These are phyloP conservation scores for Ispidina picta DNA, from an alignment of 2,797 vertebrate species.

Conservation along the genomic window DNA sequence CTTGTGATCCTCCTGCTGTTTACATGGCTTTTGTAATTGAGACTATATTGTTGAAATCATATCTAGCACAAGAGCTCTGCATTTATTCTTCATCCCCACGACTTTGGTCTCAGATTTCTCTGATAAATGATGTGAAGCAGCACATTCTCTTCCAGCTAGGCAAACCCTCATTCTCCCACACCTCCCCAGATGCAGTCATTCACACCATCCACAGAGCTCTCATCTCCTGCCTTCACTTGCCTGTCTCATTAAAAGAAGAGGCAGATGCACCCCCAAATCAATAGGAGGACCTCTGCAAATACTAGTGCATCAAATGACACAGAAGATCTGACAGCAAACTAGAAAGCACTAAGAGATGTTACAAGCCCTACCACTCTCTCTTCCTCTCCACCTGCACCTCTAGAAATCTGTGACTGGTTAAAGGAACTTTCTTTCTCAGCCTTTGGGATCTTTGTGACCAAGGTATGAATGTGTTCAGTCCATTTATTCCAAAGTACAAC, in stretches of 20 bases:
- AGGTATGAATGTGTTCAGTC: background rate
- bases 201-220: background rate
- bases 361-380: background rate
- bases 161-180: background rate
- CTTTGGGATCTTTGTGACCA: background rate
- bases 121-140: background rate
- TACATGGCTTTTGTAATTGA: constrained; percentile 7
- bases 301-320: background rate
- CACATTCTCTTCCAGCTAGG: background rate
- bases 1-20: constrained; percentile 46
- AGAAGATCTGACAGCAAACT: background rate
- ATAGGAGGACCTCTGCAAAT: background rate
- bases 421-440: background rate
- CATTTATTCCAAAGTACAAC: background rate
- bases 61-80: background rate
- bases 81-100: background rate
- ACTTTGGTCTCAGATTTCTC: background rate
- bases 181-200: background rate
- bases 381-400: background rate
- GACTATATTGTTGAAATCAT: constrained; percentile 1
- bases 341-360: background rate
- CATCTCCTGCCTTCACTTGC: background rate
- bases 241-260: background rate
- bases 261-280: background rate
- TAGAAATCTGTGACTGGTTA: background rate